Conservation (phyloP, 53 echinoderm and acorn worm species). For the Zoroaster sp. region DNA sequence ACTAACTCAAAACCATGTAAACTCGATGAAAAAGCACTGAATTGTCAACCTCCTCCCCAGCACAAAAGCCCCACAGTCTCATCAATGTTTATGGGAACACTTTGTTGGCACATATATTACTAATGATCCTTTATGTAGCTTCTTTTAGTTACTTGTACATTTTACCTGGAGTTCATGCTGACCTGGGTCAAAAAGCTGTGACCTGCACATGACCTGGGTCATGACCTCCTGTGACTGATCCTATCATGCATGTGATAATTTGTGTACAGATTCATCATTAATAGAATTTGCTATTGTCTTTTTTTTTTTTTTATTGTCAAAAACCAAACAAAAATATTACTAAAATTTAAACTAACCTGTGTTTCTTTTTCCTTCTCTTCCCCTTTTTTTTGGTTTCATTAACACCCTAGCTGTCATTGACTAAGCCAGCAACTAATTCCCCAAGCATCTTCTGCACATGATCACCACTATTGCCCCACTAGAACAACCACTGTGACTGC, state of each 20-base stretch:
- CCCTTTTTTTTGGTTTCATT: constrained; percentile 65
- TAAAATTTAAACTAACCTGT: constrained; percentile 52
- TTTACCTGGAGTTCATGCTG: neutral
- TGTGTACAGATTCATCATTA: constrained; percentile 47
- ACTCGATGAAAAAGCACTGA: constrained; percentile 46
- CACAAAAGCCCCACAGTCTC: constrained; percentile 14
- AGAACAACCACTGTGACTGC: constrained; percentile 45
- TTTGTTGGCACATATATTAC: constrained; percentile 32
- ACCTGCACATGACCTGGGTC: constrained; percentile 33
- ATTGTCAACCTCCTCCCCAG: neutral
- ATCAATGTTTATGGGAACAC: constrained; percentile 34
- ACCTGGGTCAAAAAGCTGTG: constrained; percentile 36
- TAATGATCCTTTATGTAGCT: constrained; percentile 46
- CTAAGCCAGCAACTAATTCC: constrained; percentile 47
- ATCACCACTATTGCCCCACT: constrained; percentile 29
- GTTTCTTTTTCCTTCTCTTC: constrained; percentile 62
- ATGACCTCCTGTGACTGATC: constrained; percentile 38
- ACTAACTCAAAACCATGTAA: constrained; percentile 52
- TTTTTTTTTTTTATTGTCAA: neutral
- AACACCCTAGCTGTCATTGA: constrained; percentile 63
- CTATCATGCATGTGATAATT: constrained; percentile 58
- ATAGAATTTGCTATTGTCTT: constrained; percentile 44
- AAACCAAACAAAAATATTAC: neutral
- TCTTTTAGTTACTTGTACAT: constrained; percentile 42
- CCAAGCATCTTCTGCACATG: constrained; percentile 38